phyloP scores from a whole-genome alignment of 2,888 invertebrate species.

The Machimus rusticus region DNA sequence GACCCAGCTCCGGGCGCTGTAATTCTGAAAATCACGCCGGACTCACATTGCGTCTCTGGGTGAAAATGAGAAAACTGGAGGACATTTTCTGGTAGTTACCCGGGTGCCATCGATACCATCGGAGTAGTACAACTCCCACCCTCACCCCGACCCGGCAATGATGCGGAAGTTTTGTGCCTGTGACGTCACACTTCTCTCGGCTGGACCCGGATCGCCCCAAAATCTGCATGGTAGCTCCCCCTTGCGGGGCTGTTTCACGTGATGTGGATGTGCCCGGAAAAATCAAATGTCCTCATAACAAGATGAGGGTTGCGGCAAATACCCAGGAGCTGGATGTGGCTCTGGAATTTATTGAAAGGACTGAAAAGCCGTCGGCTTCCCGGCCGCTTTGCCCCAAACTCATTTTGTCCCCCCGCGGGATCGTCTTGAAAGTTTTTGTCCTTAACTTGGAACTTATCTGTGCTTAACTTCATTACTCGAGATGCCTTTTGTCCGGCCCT shows the following conservation, averaged over 20 bases:
- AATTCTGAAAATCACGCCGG: background rate
- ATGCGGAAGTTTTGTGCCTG: background rate
- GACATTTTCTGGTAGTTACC: conserved; percentile 21
- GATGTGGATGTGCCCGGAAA: conserved; percentile 32
- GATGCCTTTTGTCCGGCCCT: conserved; percentile 18
- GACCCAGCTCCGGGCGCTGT: background rate
- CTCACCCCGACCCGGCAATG: background rate
- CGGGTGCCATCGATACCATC: conserved; percentile 5
- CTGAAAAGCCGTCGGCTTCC: background rate
- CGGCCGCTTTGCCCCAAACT: background rate
- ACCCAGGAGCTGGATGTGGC: background rate
- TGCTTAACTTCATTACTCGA: conserved; percentile 24
- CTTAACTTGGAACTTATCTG: conserved; percentile 9
- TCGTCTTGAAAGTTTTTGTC: conserved; percentile 11
- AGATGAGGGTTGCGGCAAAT: background rate
- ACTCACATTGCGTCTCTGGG: background rate
- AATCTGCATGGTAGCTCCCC: background rate
- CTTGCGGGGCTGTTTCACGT: background rate
- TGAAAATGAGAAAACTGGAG: conserved; percentile 33
- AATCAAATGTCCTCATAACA: conserved; percentile 31
- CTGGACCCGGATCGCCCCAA: background rate
- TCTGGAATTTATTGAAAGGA: background rate
- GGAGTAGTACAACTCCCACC: background rate
- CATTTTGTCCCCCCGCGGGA: background rate
- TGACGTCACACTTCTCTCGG: background rate